Evolutionary conservation across 2,888 invertebrate species (phyloP).

Genomic region (Diadegma fenestrale): DNA sequence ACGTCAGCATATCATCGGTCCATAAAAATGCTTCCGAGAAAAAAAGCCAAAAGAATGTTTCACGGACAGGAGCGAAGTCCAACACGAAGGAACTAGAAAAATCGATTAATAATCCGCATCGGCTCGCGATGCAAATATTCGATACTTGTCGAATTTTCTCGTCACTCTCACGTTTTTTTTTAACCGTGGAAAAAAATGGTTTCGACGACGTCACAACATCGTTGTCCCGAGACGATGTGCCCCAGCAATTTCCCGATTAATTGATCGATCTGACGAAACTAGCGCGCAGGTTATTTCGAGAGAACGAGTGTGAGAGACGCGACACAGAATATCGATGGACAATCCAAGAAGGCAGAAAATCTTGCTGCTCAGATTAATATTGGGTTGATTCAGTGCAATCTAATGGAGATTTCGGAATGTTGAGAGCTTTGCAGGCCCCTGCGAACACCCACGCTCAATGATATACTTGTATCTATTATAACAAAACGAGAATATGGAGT

Average conservation of each 20-base stretch:
- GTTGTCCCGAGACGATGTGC: not conserved
- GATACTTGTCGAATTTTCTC: slow-evolving; percentile 2
- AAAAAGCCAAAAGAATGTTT: not conserved
- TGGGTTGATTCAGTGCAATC: slow-evolving; percentile 47
- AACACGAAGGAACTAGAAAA: not conserved
- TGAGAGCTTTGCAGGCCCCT: slow-evolving; percentile 23
- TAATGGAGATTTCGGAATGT: slow-evolving; percentile 51
- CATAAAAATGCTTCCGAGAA: not conserved
- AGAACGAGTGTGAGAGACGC: not conserved
- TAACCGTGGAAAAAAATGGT: not conserved
- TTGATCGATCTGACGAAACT: slow-evolving; percentile 75
- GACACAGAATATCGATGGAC: slow-evolving; percentile 11
- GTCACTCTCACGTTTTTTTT: slow-evolving; percentile 30
- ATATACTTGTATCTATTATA: not conserved
- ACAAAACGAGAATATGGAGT: slow-evolving; percentile 12
- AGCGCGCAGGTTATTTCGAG: not conserved
- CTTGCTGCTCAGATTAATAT: slow-evolving; percentile 78
- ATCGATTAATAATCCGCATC: not conserved
- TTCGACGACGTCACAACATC: slow-evolving; percentile 1
- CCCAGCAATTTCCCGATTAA: slow-evolving; percentile 80
- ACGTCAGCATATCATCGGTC: not conserved
- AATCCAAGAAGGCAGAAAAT: slow-evolving; percentile 70
- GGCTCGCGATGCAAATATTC: slow-evolving; percentile 10
- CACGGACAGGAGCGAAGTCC: not conserved
- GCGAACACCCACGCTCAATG: not conserved